These are phyloP conservation scores for Agrochola lychnidis DNA, from an alignment of 2,888 invertebrate species.

Conservation along the genomic window DNA sequence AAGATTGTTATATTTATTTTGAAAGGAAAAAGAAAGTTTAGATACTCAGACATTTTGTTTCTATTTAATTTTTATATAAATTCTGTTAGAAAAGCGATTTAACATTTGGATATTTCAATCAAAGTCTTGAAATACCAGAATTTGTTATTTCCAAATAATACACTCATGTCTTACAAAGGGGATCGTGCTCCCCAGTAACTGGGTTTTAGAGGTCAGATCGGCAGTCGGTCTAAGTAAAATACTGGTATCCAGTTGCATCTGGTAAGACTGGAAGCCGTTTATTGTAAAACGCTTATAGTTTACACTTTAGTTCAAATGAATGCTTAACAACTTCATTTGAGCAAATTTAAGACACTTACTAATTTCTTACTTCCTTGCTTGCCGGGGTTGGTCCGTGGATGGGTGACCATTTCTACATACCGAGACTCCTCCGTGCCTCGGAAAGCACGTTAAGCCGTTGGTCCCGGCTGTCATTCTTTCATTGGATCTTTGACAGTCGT, in stretches of 20 bases:
- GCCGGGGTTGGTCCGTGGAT: too few relatives aligned
- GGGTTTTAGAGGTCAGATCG: neutral
- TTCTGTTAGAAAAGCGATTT: neutral
- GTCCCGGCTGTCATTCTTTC: too few relatives aligned
- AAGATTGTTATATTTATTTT: neutral
- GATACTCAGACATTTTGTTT: neutral
- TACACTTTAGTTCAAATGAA: too few relatives aligned
- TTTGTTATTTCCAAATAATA: neutral
- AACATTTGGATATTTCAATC: neutral
- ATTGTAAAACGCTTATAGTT: too few relatives aligned
- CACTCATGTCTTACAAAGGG: neutral
- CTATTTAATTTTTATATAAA: neutral
- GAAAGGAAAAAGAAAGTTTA: neutral
- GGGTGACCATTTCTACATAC: too few relatives aligned
- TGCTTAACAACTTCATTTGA: too few relatives aligned
- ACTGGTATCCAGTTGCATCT: neutral
- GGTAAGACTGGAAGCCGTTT: too few relatives aligned
- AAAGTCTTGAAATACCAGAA: neutral
- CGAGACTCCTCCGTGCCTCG: too few relatives aligned
- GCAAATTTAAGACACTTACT: too few relatives aligned
- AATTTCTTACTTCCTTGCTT: neutral
- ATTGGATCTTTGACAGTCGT: too few relatives aligned
- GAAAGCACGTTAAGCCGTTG: too few relatives aligned
- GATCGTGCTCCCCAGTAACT: neutral
- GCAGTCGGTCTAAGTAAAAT: neutral